A percentile compares a stretch with the other conserved stretches of the same genome.
Conservation (phyloP, 2,888 invertebrate species). For the Xanthia togata region DNA sequence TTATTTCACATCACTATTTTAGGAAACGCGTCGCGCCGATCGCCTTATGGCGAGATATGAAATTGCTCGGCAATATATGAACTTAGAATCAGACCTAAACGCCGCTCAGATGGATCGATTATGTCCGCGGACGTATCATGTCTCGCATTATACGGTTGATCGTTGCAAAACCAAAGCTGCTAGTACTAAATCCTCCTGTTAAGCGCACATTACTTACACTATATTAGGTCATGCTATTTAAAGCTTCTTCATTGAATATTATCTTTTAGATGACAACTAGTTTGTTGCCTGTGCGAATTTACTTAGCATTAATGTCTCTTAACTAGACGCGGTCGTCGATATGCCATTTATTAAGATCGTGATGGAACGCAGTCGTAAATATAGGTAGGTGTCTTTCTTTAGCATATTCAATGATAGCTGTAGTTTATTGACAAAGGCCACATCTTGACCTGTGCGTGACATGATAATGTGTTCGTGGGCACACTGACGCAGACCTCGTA, state of each 20-base stretch:
- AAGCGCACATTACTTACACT: constrained; percentile 72
- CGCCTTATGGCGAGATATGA: constrained; percentile 87
- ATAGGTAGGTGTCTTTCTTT: constrained; percentile 65
- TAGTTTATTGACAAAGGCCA: constrained; percentile 66
- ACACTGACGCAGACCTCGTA: constrained; percentile 45
- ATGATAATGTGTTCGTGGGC: constrained; percentile 57
- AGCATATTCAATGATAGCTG: constrained; percentile 63
- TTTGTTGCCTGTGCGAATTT: constrained; percentile 69
- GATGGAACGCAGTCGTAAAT: constrained; percentile 66
- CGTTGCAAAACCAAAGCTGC: constrained; percentile 70
- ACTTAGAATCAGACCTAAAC: constrained; percentile 79
- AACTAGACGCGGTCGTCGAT: constrained; percentile 62
- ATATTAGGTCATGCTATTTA: constrained; percentile 74
- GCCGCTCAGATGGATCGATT: constrained; percentile 75
- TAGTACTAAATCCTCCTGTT: constrained; percentile 68
- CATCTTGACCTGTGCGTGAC: constrained; percentile 64
- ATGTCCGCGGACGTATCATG: constrained; percentile 73
- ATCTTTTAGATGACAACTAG: constrained; percentile 68
- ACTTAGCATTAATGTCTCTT: constrained; percentile 69
- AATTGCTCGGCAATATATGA: constrained; percentile 83
- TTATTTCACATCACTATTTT: constrained; percentile 90
- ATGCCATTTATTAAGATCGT: constrained; percentile 67
- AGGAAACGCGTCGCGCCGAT: constrained; percentile 86
- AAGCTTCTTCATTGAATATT: constrained; percentile 77
- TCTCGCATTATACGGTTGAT: constrained; percentile 68